phyloP scores from a whole-genome alignment of 2,797 vertebrate genomes.

The Ambastaia sidthimunki region DNA sequence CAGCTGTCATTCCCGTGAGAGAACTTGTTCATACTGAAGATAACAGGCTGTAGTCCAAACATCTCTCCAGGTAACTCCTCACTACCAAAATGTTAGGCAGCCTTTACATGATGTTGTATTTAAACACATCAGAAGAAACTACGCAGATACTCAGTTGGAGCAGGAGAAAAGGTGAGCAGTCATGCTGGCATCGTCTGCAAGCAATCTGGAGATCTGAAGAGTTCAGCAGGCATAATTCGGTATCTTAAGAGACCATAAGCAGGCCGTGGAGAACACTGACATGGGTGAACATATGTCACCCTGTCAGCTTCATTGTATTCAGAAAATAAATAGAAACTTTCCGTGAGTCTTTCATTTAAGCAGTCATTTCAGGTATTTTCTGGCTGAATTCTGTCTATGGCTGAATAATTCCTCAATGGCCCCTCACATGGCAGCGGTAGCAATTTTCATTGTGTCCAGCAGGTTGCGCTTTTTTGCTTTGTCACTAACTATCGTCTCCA shows the following conservation, averaged over 20 bases:
- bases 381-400: background rate
- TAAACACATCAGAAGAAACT: background rate
- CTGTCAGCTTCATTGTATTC: background rate
- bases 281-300: background rate
- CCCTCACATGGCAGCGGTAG: constrained; percentile 79
- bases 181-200: background rate
- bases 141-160: background rate
- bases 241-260: background rate
- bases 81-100: background rate
- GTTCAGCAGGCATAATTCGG: background rate
- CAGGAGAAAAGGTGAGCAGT: no score
- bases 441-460: constrained; percentile 88
- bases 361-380: background rate
- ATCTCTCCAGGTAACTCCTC: background rate
- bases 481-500: constrained; percentile 86
- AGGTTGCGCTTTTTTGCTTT: constrained; percentile 85
- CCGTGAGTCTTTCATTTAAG: background rate
- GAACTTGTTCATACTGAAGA: background rate
- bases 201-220: background rate
- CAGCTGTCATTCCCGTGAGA: background rate
- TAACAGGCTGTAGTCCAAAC: background rate
- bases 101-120: background rate
- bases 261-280: background rate
- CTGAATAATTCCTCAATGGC: background rate
- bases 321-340: constrained; percentile 31